Conservation (phyloP, 2,888 invertebrate species). For the Amphipyra tragopoginis region DNA sequence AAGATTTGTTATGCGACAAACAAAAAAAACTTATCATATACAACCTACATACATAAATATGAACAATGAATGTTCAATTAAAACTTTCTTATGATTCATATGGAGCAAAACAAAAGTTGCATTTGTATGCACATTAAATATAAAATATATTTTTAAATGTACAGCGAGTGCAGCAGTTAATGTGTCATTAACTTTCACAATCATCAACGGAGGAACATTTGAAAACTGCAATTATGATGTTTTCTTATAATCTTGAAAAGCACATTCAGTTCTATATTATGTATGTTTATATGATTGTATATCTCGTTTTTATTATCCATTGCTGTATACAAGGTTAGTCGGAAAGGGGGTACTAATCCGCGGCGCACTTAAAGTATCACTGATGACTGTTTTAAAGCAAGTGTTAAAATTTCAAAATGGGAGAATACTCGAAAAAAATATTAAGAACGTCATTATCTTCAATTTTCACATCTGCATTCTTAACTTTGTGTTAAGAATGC, state of each 20-base stretch:
- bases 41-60: conserved; percentile 27
- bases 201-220: not conserved
- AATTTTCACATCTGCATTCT: no score
- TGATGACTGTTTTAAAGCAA: no score
- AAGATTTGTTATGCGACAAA: no score
- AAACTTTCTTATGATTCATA: conserved; percentile 24
- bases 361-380: no score
- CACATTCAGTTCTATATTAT: not conserved
- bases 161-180: conserved; percentile 15
- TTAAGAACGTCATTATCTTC: no score
- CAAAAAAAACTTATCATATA: not conserved
- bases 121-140: conserved; percentile 40
- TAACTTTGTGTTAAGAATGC: no score
- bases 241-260: conserved; percentile 7
- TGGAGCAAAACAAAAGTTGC: conserved; percentile 11
- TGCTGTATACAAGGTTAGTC: no score
- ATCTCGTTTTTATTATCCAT: not conserved
- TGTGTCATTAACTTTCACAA: conserved; percentile 27
- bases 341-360: no score
- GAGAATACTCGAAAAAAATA: no score
- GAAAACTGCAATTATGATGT: not conserved
- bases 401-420: no score
- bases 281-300: not conserved
- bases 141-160: conserved; percentile 17
- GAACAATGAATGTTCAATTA: conserved; percentile 28